phyloP scores from a whole-genome alignment of 2,797 vertebrate species.

The Melanogrammus aeglefinus region DNA sequence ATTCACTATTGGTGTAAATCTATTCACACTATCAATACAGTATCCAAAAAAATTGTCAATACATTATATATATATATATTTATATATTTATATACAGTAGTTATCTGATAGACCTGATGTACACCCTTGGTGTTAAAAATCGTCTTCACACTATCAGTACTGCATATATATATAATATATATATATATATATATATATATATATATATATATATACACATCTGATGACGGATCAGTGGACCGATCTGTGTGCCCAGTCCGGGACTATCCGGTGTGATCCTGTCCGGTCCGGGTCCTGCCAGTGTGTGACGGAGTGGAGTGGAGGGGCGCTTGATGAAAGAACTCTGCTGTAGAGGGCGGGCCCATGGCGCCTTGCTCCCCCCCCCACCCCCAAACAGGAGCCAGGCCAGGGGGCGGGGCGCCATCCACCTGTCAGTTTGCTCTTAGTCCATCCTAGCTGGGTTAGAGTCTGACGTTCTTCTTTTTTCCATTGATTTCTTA shows the following conservation, averaged over 20 bases:
- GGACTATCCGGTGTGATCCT: neutral
- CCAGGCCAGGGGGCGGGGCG: slow-evolving; percentile 63
- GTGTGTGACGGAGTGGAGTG: slow-evolving; percentile 75
- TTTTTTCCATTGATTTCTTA: slow-evolving; percentile 38
- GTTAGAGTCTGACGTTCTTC: slow-evolving; percentile 61
- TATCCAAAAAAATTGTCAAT: neutral
- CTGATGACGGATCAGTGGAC: slow-evolving; percentile 54
- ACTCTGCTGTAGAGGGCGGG: slow-evolving; percentile 72
- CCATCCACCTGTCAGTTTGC: slow-evolving; percentile 78
- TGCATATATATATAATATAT: neutral
- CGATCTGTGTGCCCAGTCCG: slow-evolving; percentile 5
- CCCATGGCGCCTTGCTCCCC: slow-evolving; percentile 77
- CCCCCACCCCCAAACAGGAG: slow-evolving; percentile 37
- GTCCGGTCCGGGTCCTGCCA: slow-evolving; percentile 66
- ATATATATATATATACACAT: neutral
- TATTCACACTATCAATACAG: neutral
- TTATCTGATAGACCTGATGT: neutral
- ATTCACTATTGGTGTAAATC: neutral
- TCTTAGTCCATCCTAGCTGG: slow-evolving; percentile 68
- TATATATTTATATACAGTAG: slow-evolving; percentile 2
- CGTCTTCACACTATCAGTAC: slow-evolving; percentile 2
- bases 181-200: slow-evolving; percentile 3
- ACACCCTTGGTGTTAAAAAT: neutral
- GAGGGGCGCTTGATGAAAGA: slow-evolving; percentile 81
- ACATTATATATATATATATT: slow-evolving; percentile 1